phyloP scores from a whole-genome alignment of 2,888 invertebrate genomes.

The Perithous albicinctus region DNA sequence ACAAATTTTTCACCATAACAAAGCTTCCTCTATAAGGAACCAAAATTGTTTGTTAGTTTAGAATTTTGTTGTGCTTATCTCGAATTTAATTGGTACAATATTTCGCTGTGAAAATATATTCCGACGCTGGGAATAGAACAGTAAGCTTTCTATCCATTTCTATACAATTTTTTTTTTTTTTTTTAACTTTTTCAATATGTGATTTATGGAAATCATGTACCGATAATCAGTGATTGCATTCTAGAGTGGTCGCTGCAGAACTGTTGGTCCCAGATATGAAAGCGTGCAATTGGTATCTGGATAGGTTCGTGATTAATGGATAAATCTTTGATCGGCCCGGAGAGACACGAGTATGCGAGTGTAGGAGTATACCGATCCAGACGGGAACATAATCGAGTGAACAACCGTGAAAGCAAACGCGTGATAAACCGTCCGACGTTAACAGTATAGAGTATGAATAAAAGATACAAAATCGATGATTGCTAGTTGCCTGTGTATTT shows the following conservation, averaged over 20 bases:
- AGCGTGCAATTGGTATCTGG: constrained; percentile 13
- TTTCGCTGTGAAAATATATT: neutral
- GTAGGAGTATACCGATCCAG: constrained; percentile 24
- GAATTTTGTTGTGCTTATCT: too few species aligned
- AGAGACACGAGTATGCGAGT: constrained; percentile 24
- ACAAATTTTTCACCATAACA: too few species aligned
- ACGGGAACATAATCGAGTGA: constrained; percentile 66
- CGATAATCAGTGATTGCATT: constrained; percentile 39
- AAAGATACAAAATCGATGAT: constrained; percentile 65
- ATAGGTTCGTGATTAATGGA: constrained; percentile 63
- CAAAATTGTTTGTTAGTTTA: too few species aligned
- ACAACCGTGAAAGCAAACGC: constrained; percentile 62
- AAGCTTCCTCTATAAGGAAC: too few species aligned
- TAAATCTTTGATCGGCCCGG: constrained; percentile 59
- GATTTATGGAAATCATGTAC: constrained; percentile 29
- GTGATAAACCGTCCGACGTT: constrained; percentile 64
- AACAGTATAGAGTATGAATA: constrained; percentile 65
- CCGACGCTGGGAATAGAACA: neutral
- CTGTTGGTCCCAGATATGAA: constrained; percentile 33
- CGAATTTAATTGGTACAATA: too few species aligned
- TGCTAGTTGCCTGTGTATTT: constrained; percentile 8
- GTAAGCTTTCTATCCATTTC: neutral
- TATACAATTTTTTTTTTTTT: constrained; percentile 7
- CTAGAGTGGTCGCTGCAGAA: constrained; percentile 18
- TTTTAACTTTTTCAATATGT: constrained; percentile 4